Evolutionary conservation across 2,888 invertebrate species (phyloP), one percentile per base, ranked within the genome.

Genomic region (Ditula angustiorana): DNA sequence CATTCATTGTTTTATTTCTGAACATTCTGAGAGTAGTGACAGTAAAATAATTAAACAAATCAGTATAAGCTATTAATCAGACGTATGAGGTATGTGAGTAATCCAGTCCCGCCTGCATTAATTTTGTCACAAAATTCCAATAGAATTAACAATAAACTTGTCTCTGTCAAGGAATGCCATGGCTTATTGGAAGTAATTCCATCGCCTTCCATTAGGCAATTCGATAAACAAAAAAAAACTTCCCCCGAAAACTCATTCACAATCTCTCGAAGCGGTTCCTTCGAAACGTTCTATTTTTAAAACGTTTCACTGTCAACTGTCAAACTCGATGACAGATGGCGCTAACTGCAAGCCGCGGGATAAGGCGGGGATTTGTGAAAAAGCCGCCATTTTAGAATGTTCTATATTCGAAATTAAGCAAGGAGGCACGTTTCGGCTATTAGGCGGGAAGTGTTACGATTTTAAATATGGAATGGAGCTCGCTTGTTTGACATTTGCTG

Each of bases 301-400:
- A 82, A 76, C 79, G 79, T 74, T 78, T 80, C 81, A 82, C 83
- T 87, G 88, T 88, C 86, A 87, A 85, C 84, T 88, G 90, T 91
- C 90, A 88, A 83, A 83, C 80, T 77, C 79, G 88, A 90, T 91
- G 91, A 90, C 89, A 90, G 87, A 90, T 86, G 89, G 88, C 87
- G 86, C 80, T 82, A 82, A 82, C 81, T 78, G 81, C 78, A 75
- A 73, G 78, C 77, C 67, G 66, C 68, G 69, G 77, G 72, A 76
- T 71, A 76, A 76, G 80, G 78, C 77, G 79, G 74, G 76, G 77
- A 75, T 73, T 77, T 75, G 77, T 75, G 75, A 72, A 74, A 72
- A 72, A 67, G 76, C 72, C 74, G 75, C 74, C 78, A 71, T 73
- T 75, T 70, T 72, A 70, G 74, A 74, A 74, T 77, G 77, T 79